Evolutionary conservation across 2,888 invertebrate genomes (phyloP), one percentile per base, ranked within the genome.

Genomic region (Hermodice carunculata): DNA sequence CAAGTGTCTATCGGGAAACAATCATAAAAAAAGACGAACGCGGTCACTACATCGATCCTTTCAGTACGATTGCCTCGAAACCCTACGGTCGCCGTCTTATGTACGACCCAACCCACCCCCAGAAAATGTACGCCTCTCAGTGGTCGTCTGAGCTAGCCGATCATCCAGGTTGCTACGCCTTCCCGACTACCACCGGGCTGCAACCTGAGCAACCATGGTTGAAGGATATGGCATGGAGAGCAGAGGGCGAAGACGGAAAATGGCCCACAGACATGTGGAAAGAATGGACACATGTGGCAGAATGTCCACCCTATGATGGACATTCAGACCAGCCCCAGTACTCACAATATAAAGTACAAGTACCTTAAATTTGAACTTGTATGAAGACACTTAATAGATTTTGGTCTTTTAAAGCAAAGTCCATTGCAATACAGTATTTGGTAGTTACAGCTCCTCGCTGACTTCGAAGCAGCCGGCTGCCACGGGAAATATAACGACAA

Each of bases 241-340:
- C 53, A 37, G 70, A 74, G 31, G 68, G 71, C 8, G 70, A 71
- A 57, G 65, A 61, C 8, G 74, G 70, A 1, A 42, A 67, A 11
- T 75, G 75, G 75, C 74, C 75, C 17, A 71, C 75, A 11, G 63
- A 68, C 31, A 46, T 40, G 44, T 75, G 75, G 75, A 74, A 75
- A 57, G 19, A 49, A n/a, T 75, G 75, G 75, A 58, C 64, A 5
- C 31, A 54, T 5, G 59, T 54, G 8, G 74, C 72, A 1, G 28
- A 26, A 11, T 62, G 65, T 49, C 75, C 75, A 6, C 40, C 62
- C 2, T 75, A 74, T 29, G 64, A 70, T 22, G 74, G 75, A 6
- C 63, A 67, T 34, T 59, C 64, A 26, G 74, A 75, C 52, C 75
- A 75, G 51, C 32, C 60, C 29, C 64, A 72, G 46, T 74, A 74